Conservation (phyloP, 53 echinoderm and acorn worm species). For the Antedon mediterranea region DNA sequence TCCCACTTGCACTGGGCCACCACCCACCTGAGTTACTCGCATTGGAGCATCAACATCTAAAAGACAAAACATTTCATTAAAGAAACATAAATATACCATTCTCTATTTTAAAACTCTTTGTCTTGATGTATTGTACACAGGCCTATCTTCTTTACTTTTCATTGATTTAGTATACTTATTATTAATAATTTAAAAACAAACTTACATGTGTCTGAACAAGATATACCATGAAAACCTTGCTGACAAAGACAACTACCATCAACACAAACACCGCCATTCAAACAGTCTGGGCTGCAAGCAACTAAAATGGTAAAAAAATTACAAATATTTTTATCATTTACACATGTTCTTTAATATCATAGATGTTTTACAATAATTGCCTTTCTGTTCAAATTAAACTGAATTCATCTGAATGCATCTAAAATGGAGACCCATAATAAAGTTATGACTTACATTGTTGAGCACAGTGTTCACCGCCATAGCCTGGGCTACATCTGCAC, state of each 20-base stretch:
- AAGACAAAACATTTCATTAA: no score
- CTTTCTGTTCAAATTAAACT: no score
- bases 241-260: slow-evolving; percentile 57
- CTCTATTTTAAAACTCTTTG: no score
- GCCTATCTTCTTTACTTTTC: no score
- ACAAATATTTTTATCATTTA: no score
- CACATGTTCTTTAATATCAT: no score
- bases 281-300: slow-evolving; percentile 40
- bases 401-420: no score
- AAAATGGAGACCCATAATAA: no score
- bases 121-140: no score
- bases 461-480: slow-evolving; percentile 28
- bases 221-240: slow-evolving; percentile 36
- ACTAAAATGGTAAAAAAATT: slow-evolving; percentile 19
- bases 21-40: not conserved
- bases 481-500: slow-evolving; percentile 35
- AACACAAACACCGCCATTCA: slow-evolving; percentile 57
- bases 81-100: no score
- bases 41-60: not conserved
- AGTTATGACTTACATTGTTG: slow-evolving; percentile 14
- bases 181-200: no score
- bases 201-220: slow-evolving; percentile 24
- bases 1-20: not conserved
- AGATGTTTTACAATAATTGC: not conserved
- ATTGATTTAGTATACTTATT: no score